These are phyloP conservation scores for Acronicta leporina DNA, from an alignment of 2,888 invertebrate genomes.

Conservation along the genomic window DNA sequence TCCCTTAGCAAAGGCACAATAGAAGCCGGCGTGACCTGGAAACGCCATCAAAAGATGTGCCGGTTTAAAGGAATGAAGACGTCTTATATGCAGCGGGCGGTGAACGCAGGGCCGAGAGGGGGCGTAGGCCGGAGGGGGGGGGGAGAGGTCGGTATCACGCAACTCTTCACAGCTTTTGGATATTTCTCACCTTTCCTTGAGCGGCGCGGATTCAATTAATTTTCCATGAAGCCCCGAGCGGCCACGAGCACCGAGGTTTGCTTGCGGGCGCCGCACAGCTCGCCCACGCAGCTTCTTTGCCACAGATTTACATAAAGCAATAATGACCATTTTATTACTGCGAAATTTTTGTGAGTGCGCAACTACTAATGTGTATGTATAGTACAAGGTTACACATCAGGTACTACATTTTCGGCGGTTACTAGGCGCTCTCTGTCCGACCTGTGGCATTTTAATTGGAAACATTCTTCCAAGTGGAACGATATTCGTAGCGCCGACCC, in stretches of 20 bases:
- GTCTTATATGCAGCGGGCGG: conserved; percentile 40
- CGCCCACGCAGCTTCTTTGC: too few species aligned
- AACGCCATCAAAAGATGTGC: conserved; percentile 54
- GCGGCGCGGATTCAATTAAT: conserved; percentile 57
- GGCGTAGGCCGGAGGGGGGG: neutral
- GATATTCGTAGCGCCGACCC: neutral
- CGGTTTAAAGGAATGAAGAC: conserved; percentile 50
- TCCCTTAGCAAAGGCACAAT: conserved; percentile 42
- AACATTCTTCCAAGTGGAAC: conserved; percentile 9
- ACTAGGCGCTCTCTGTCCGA: neutral
- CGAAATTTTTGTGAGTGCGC: neutral
- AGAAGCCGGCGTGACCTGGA: conserved; percentile 51
- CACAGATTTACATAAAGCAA: conserved; percentile 11
- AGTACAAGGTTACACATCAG: too few species aligned
- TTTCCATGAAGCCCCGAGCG: conserved; percentile 55
- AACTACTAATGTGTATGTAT: neutral
- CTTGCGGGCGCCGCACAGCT: conserved; percentile 10
- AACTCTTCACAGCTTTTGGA: conserved; percentile 50
- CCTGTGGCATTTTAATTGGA: conserved; percentile 39
- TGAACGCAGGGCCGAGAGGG: too few species aligned
- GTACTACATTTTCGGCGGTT: neutral
- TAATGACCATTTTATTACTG: conserved; percentile 9
- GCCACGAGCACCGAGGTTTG: conserved; percentile 21
- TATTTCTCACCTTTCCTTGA: conserved; percentile 56
- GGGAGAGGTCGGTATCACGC: conserved; percentile 1